These are phyloP conservation scores for Seladonia tumulorum DNA, from an alignment of 2,888 invertebrate genomes.

Conservation along the genomic window DNA sequence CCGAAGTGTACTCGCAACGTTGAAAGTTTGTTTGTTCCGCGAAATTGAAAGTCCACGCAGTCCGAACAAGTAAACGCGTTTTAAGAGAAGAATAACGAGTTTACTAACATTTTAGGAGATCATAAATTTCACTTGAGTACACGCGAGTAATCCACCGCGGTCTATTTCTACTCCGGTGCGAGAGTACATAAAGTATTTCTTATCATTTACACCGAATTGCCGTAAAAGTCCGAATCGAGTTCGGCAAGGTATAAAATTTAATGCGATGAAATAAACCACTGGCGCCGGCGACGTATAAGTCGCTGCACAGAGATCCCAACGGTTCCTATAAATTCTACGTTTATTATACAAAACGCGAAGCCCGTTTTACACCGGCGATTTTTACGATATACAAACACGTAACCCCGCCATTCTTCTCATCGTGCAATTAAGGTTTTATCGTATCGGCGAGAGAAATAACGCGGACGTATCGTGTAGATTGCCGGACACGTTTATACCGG, in stretches of 20 bases:
- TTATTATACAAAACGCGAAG: constrained; percentile 2
- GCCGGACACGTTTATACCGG: not conserved
- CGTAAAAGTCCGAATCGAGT: constrained; percentile 4
- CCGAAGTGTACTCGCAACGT: not conserved
- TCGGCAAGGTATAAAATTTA: not conserved
- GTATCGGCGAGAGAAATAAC: not conserved
- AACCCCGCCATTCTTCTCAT: not conserved
- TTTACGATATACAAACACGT: constrained; percentile 2
- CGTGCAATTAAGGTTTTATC: not conserved
- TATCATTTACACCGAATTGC: not conserved
- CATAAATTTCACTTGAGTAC: not conserved
- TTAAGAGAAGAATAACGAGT: not conserved
- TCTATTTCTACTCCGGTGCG: not conserved
- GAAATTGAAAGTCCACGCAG: not conserved
- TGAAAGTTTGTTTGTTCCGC: not conserved
- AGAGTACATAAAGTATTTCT: not conserved
- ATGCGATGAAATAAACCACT: not conserved
- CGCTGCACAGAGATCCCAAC: not conserved
- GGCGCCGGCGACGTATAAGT: not conserved
- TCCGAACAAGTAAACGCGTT: not conserved
- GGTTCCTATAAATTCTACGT: constrained; percentile 25
- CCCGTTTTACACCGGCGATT: not conserved
- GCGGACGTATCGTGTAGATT: not conserved
- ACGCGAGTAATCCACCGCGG: not conserved
- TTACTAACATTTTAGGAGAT: not conserved